A percentile compares a stretch with the other conserved stretches of the same genome.
These are phyloP conservation scores for Ctenicera cuprea DNA, from an alignment of 2,888 invertebrate genomes.

Conservation along the genomic window DNA sequence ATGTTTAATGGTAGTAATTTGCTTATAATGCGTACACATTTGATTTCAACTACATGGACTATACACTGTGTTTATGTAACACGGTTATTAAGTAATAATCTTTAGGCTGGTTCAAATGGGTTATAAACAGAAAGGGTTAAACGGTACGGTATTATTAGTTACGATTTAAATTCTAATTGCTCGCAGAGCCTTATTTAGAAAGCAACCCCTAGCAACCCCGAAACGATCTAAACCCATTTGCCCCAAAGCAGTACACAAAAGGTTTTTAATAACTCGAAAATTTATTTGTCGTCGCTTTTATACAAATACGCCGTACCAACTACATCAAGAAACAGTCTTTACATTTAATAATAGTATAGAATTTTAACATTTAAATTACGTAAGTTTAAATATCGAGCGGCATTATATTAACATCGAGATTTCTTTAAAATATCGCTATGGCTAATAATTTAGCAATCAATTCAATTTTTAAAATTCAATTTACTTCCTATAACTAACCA, in stretches of 20 bases:
- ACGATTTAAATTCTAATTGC: conserved; percentile 52
- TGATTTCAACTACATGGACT: neutral
- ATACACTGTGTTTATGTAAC: conserved; percentile 13
- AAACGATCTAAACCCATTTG: conserved; percentile 39
- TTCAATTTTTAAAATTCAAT: too few relatives aligned
- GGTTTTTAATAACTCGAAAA: conserved; percentile 46
- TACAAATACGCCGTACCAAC: conserved; percentile 10
- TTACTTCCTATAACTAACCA: too few relatives aligned
- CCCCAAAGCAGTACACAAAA: conserved; percentile 36
- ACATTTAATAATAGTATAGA: conserved; percentile 23
- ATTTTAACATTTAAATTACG: neutral
- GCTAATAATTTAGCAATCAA: neutral
- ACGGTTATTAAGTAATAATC: conserved; percentile 36
- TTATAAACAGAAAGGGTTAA: conserved; percentile 47
- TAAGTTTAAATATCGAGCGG: conserved; percentile 18
- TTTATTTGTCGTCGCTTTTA: conserved; percentile 39
- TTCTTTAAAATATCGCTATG: too few relatives aligned
- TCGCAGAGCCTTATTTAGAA: conserved; percentile 45
- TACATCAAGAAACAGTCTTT: conserved; percentile 36
- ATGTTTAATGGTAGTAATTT: conserved; percentile 23
- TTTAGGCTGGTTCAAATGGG: conserved; percentile 38
- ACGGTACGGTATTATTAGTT: conserved; percentile 47
- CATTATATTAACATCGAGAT: neutral
- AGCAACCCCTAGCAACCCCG: conserved; percentile 41
- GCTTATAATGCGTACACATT: conserved; percentile 25